Evolutionary conservation across 2,888 invertebrate genomes (phyloP).

Genomic region (Pseudococcus jackbeardsleyi): DNA sequence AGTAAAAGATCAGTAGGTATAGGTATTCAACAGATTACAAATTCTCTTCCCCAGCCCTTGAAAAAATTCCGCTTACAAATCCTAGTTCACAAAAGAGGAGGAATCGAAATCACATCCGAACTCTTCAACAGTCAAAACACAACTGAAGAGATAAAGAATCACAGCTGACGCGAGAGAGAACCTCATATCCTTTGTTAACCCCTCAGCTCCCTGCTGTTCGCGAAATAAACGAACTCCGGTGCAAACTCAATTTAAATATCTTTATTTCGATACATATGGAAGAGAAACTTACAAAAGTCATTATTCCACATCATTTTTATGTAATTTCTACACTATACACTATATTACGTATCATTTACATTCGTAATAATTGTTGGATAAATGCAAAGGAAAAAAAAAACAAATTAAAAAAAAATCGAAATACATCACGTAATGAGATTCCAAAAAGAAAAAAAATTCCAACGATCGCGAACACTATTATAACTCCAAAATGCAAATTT

Average conservation of each 20-base stretch:
- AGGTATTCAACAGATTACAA: too few species aligned
- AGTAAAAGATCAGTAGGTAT: too few species aligned
- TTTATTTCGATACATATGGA: conserved; percentile 31
- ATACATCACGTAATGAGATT: not conserved
- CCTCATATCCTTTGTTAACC: too few species aligned
- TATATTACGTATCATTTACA: conserved; percentile 13
- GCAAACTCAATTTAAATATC: not conserved
- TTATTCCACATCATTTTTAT: not conserved
- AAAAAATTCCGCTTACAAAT: too few species aligned
- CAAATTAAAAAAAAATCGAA: not conserved
- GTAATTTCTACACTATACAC: conserved; percentile 27
- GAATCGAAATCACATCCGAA: too few species aligned
- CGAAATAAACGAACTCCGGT: too few species aligned
- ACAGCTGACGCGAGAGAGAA: too few species aligned
- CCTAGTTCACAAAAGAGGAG: too few species aligned
- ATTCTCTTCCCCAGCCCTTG: too few species aligned
- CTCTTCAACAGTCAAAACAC: too few species aligned
- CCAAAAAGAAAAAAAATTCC: not conserved
- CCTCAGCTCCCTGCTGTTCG: too few species aligned
- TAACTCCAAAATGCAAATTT: not conserved
- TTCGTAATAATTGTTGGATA: not conserved
- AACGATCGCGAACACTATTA: not conserved
- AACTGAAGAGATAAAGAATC: too few species aligned
- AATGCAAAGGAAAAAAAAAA: not conserved
- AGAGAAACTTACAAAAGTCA: conserved; percentile 13